A percentile compares a stretch with the other conserved stretches of the same genome.
Evolutionary conservation across 2,113 vertebrate genomes (phyloP).

Genomic region (Anoplopoma fimbria): DNA sequence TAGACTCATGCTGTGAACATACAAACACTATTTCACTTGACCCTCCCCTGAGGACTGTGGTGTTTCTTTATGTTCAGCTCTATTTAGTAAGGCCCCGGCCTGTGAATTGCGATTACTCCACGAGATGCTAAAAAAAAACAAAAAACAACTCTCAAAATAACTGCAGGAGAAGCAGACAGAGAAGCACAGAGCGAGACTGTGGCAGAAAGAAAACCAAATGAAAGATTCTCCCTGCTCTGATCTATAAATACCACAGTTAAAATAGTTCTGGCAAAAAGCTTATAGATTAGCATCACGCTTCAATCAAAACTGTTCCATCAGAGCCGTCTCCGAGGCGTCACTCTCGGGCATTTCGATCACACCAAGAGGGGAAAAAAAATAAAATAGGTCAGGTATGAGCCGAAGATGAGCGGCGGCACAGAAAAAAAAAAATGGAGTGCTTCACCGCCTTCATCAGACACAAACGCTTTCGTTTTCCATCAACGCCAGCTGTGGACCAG

Average conservation of each 20-base stretch:
- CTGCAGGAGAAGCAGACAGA: slow-evolving; percentile 11
- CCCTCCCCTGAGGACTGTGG: slow-evolving; percentile 15
- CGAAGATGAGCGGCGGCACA: slow-evolving; percentile 29
- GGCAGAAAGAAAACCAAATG: not conserved
- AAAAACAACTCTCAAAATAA: slow-evolving; percentile 39
- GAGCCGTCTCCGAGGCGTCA: slow-evolving; percentile 55
- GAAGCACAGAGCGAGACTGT: not conserved
- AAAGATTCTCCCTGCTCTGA: slow-evolving; percentile 30
- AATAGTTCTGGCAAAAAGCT: slow-evolving; percentile 61
- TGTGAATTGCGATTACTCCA: slow-evolving; percentile 7
- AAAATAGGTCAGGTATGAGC: slow-evolving; percentile 67
- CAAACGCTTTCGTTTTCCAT: slow-evolving; percentile 12
- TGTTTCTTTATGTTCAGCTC: slow-evolving; percentile 26
- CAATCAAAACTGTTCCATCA: slow-evolving; percentile 39
- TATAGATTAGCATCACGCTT: slow-evolving; percentile 56
- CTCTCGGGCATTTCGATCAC: slow-evolving; percentile 33
- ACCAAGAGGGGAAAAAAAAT: not conserved
- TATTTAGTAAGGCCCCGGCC: slow-evolving; percentile 5
- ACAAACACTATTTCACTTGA: slow-evolving; percentile 56
- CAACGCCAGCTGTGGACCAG: not conserved
- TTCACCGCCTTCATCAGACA: slow-evolving; percentile 17
- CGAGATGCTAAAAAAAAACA: not conserved
- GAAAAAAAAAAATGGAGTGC: slow-evolving; percentile 18
- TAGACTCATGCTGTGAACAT: slow-evolving; percentile 45
- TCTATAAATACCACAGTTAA: slow-evolving; percentile 67